phyloP scores from a whole-genome alignment of 1,140 invertebrate species.

The Bombus terrestris region DNA sequence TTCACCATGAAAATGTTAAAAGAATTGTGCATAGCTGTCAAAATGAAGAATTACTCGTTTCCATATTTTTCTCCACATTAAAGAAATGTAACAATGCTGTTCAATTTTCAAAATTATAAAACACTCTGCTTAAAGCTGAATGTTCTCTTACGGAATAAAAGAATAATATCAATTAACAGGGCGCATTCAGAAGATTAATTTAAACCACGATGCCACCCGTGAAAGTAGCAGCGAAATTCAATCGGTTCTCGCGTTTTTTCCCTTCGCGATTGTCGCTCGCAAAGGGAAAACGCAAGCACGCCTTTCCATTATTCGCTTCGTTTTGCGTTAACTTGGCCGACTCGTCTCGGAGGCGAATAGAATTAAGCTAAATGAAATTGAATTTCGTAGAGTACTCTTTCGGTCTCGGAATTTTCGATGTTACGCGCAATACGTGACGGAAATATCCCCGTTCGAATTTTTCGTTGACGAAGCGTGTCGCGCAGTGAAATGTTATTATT shows the following conservation, averaged over 20 bases:
- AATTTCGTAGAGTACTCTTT: not conserved
- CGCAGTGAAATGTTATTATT: not conserved
- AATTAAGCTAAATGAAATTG: slow-evolving; percentile 28
- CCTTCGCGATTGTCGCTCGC: not conserved
- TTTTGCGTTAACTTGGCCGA: slow-evolving; percentile 1
- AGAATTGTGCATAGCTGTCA: no score
- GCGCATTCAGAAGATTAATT: not conserved
- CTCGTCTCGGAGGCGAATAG: not conserved
- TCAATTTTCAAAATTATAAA: no score
- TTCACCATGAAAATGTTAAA: no score
- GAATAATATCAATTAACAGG: not conserved
- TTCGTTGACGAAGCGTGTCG: not conserved
- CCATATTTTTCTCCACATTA: no score
- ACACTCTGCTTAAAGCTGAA: not conserved
- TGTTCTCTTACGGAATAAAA: not conserved
- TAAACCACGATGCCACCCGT: not conserved
- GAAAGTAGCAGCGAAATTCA: not conserved
- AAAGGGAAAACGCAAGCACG: not conserved
- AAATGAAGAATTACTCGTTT: no score
- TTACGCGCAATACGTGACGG: not conserved
- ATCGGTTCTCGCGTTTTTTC: not conserved
- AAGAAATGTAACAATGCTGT: no score
- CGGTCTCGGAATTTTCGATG: not conserved
- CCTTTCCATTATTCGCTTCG: not conserved
- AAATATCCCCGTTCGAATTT: not conserved